Evolutionary conservation across 2,888 invertebrate genomes (phyloP).

Genomic region (Megastigmus dorsalis): DNA sequence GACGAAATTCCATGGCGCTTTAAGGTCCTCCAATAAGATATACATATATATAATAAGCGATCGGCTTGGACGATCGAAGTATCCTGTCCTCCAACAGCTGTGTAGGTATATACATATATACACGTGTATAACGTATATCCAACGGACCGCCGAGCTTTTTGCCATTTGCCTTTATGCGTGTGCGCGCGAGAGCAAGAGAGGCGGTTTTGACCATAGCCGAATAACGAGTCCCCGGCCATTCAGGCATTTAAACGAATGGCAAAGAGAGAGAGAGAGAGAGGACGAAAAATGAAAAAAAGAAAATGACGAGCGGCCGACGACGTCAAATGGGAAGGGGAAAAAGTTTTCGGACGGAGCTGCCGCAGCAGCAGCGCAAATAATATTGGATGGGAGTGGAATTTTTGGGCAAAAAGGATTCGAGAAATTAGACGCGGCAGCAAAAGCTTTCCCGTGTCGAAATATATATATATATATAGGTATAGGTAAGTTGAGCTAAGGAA

Average conservation of each 20-base stretch:
- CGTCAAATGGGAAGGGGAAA: no score
- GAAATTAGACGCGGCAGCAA: not conserved
- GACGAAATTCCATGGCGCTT: not conserved
- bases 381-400: no score
- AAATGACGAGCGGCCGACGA: no score
- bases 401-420: not conserved
- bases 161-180: conserved; percentile 24
- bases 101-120: no score
- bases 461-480: conserved; percentile 20
- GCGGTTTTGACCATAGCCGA: not conserved
- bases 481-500: conserved; percentile 14
- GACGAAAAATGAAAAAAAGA: not conserved
- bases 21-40: not conserved
- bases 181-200: no score
- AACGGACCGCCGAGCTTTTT: conserved; percentile 20
- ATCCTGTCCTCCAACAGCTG: conserved; percentile 13
- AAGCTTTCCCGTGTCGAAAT: conserved; percentile 4
- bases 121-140: no score
- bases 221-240: conserved; percentile 27
- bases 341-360: no score
- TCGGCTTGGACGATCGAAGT: conserved; percentile 24
- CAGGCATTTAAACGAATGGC: conserved; percentile 35
- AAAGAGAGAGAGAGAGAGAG: not conserved
- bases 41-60: not conserved
- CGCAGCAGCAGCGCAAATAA: no score